Evolutionary conservation across 2,797 vertebrate species (phyloP), one percentile per base, ranked within the genome.

Genomic region (Bovichtus variegatus): DNA sequence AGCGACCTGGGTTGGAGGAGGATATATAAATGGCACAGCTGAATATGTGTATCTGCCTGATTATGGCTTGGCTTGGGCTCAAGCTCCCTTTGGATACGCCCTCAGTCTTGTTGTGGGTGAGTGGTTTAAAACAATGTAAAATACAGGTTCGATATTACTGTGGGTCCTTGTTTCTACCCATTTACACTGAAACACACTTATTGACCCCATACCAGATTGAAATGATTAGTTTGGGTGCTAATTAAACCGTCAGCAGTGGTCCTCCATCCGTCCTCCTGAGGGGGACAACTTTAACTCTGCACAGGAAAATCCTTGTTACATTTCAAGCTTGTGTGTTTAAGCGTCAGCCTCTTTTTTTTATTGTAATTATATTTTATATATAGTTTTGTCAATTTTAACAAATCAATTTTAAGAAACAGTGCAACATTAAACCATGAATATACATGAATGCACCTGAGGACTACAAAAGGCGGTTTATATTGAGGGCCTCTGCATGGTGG

Each of bases 1-100:
- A 99, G 98, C 98, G 12, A 99, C 98, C 4, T 99, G 98, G 98
- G 98, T 99, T 68, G 98, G 98, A 93, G 98, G 98, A 66, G 98
- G 98, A 41, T 99, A 99, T 80, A 99, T 99, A 89, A 99, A 99
- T 0, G 98, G 98, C 69, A 99, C 98, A 54, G 98, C 98, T 58
- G 98, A 99, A 89, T 96, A 97, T 43, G 98, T 99, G 15, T 99
- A 98, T 86, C 94, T 98, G 3, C 97, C 98, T 9, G 97, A 91
- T 19, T 96, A 92, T 0, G 98, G 98, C 15, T 88, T 99, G 72
- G 98, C 97, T 19, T 99, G 97, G 98, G 98, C 98, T 47, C 98
- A 99, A 79, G 98, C 98, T 87, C 98, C 98, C 3, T 98, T 99
- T 53, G 98, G 98, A 90, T 99, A 99, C 55, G 95, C 98, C 1